phyloP scores from a whole-genome alignment of 1,140 invertebrate genomes.

The Drosophila seguyi region DNA sequence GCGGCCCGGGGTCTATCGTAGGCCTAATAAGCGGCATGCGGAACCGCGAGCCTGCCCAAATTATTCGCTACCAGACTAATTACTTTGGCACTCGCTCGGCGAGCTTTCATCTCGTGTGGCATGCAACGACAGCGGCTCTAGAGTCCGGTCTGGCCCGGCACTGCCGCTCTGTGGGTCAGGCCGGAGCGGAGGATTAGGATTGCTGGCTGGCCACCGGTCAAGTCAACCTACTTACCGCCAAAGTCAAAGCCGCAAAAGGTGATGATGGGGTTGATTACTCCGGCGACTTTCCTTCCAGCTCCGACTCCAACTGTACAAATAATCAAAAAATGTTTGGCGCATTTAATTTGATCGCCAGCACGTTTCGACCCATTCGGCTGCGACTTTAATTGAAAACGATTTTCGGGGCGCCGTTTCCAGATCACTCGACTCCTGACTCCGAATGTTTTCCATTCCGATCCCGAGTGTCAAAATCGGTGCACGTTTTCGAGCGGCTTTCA shows the following conservation, averaged over 20 bases:
- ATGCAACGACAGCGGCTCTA: constrained; percentile 47
- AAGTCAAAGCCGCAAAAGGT: constrained; percentile 70
- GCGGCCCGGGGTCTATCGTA: constrained; percentile 55
- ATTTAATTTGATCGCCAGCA: constrained; percentile 82
- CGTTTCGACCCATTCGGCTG: constrained; percentile 58
- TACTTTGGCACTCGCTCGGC: constrained; percentile 80
- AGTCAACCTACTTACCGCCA: constrained; percentile 68
- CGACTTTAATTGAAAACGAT: constrained; percentile 79
- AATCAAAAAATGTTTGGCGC: constrained; percentile 77
- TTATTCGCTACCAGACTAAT: constrained; percentile 76
- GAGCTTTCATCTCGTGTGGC: constrained; percentile 77
- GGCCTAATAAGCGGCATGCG: constrained; percentile 78
- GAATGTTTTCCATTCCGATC: constrained; percentile 16
- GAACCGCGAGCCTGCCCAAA: constrained; percentile 77
- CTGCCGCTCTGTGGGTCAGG: constrained; percentile 61
- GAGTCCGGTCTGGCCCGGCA: not conserved
- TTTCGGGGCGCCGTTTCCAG: constrained; percentile 66
- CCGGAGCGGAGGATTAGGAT: constrained; percentile 25
- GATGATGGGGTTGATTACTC: constrained; percentile 82
- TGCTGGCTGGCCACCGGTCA: constrained; percentile 52
- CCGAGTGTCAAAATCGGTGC: constrained; percentile 74
- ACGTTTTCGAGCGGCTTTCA: constrained; percentile 73
- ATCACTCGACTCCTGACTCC: constrained; percentile 20
- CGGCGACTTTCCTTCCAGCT: constrained; percentile 80
- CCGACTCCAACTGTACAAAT: constrained; percentile 69